A percentile compares a stretch with the other conserved stretches of the same genome.
phyloP scores from a whole-genome alignment of 2,888 invertebrate species.

The Ganaspis brasiliensis region DNA sequence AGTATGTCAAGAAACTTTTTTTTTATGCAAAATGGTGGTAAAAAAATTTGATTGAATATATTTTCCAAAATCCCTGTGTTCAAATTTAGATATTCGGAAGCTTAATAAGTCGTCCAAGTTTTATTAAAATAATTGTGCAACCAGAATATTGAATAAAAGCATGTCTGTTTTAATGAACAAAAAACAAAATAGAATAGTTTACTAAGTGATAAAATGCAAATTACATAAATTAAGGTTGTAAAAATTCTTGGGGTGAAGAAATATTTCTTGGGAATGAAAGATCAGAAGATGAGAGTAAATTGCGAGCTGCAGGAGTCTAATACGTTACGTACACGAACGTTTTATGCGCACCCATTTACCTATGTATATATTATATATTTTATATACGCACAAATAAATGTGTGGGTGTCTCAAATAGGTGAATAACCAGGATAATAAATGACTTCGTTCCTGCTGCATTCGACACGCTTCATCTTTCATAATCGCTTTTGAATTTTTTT shows the following conservation, averaged over 20 bases:
- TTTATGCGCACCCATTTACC: constrained; percentile 29
- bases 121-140: no score
- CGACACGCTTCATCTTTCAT: constrained; percentile 75
- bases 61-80: no score
- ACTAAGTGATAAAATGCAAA: constrained; percentile 21
- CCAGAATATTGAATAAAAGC: no score
- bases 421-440: constrained; percentile 72
- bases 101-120: no score
- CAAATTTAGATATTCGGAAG: no score
- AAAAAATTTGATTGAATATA: no score
- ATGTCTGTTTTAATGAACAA: no score
- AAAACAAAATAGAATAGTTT: no score
- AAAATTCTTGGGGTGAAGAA: constrained; percentile 15
- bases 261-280: constrained; percentile 23
- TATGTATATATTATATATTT: constrained; percentile 3
- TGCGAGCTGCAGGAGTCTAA: constrained; percentile 42
- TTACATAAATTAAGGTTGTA: constrained; percentile 22
- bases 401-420: constrained; percentile 47
- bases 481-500: constrained; percentile 48
- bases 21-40: no score
- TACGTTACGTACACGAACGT: constrained; percentile 31
- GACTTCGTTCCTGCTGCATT: constrained; percentile 71
- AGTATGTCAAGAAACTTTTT: no score
- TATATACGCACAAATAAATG: constrained; percentile 15
- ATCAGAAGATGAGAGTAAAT: constrained; percentile 31